These are phyloP conservation scores for Anguilla japonica DNA, from an alignment of 2,113 vertebrate species.

Conservation along the genomic window DNA sequence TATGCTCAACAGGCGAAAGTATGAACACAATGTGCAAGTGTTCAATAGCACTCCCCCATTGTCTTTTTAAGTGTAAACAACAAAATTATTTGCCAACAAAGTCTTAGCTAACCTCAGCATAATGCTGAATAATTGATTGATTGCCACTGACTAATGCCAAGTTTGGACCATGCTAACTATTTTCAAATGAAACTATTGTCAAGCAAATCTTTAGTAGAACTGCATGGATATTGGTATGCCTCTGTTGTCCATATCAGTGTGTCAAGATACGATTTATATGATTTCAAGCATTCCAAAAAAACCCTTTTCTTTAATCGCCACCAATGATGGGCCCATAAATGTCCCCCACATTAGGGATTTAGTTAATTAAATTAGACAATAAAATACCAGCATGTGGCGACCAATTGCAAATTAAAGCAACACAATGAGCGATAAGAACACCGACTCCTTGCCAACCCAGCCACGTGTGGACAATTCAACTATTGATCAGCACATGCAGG, in stretches of 20 bases:
- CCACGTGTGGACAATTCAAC: not conserved
- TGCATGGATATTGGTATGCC: not conserved
- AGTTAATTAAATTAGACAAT: constrained; percentile 18
- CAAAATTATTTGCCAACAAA: too few species aligned
- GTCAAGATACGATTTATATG: not conserved
- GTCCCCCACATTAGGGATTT: not conserved
- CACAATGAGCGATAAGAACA: constrained; percentile 1
- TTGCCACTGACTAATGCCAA: too few species aligned
- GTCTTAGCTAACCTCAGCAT: too few species aligned
- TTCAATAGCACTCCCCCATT: too few species aligned
- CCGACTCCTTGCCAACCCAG: not conserved
- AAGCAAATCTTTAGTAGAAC: not conserved
- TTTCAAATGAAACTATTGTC: not conserved
- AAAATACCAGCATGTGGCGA: not conserved
- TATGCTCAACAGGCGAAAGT: too few species aligned
- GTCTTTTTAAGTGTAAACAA: too few species aligned
- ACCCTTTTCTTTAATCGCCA: not conserved
- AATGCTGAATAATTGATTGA: too few species aligned
- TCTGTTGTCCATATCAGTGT: not conserved
- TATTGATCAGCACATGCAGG: constrained; percentile 35
- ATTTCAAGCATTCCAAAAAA: not conserved
- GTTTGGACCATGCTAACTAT: too few species aligned
- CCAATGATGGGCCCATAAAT: not conserved
- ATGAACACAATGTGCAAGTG: too few species aligned
- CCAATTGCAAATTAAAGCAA: constrained; percentile 1